These are phyloP conservation scores for Andricus curvator DNA, from an alignment of 2,888 invertebrate genomes.

Conservation along the genomic window DNA sequence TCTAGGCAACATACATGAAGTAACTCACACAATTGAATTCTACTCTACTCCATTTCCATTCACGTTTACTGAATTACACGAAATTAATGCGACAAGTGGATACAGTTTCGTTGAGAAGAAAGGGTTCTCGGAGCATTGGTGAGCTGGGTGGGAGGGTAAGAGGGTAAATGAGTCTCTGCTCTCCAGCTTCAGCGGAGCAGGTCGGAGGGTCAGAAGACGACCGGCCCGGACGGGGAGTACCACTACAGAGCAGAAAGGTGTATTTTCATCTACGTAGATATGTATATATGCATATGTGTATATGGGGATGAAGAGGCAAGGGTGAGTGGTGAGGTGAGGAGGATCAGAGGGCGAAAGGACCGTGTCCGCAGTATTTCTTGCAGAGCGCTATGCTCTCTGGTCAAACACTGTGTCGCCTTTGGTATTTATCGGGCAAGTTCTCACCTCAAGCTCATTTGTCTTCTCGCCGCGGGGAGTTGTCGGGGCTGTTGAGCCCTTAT, in stretches of 20 bases:
- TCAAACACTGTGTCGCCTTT: constrained; percentile 78
- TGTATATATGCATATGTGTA: neutral
- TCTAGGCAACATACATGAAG: neutral
- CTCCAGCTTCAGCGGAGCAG: constrained; percentile 38
- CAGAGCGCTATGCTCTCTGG: constrained; percentile 72
- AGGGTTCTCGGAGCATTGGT: constrained; percentile 58
- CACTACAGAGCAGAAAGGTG: constrained; percentile 37
- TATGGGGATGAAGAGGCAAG: constrained; percentile 29
- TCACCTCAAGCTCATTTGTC: constrained; percentile 79
- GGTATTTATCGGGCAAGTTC: constrained; percentile 78
- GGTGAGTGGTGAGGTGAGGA: constrained; percentile 39
- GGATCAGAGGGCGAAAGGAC: constrained; percentile 63
- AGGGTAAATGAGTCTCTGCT: constrained; percentile 60
- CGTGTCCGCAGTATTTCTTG: constrained; percentile 74
- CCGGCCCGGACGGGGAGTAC: constrained; percentile 50
- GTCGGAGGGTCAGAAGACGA: constrained; percentile 58
- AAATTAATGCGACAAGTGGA: constrained; percentile 71
- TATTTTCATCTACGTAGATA: neutral
- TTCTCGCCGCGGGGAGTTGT: constrained; percentile 72
- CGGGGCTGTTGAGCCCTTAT: constrained; percentile 58
- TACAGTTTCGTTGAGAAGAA: constrained; percentile 68
- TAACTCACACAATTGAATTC: neutral
- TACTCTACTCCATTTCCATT: constrained; percentile 44
- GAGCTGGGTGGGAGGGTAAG: constrained; percentile 46
- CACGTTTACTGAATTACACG: constrained; percentile 63